These are phyloP conservation scores for Platycheirus rosarum DNA, from an alignment of 2,888 invertebrate species.

Conservation along the genomic window DNA sequence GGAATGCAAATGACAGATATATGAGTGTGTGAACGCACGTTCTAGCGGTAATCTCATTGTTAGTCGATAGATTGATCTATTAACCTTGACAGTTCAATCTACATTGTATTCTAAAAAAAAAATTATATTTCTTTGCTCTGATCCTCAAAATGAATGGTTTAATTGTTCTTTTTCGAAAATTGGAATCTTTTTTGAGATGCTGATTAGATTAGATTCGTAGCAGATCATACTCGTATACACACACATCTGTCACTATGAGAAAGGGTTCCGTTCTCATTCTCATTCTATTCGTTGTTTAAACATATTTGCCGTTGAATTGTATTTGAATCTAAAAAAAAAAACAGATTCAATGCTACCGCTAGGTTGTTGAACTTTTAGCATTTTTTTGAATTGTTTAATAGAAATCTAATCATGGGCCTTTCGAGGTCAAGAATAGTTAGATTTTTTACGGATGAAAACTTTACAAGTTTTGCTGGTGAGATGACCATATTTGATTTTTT, in stretches of 20 bases:
- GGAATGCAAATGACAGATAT: slow-evolving; percentile 38
- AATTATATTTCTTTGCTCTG: slow-evolving; percentile 1
- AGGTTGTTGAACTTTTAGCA: slow-evolving; percentile 54
- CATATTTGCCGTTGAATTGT: slow-evolving; percentile 49
- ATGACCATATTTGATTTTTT: slow-evolving; percentile 45
- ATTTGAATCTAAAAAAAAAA: slow-evolving; percentile 13
- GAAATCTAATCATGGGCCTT: slow-evolving; percentile 39
- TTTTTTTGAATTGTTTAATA: slow-evolving; percentile 27
- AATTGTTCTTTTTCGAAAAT: slow-evolving; percentile 29
- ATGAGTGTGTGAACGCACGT: slow-evolving; percentile 62
- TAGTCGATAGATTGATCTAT: slow-evolving; percentile 68
- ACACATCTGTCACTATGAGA: not conserved
- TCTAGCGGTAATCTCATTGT: slow-evolving; percentile 71
- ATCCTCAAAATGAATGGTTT: slow-evolving; percentile 27
- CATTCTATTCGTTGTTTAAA: slow-evolving; percentile 20
- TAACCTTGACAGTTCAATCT: slow-evolving; percentile 65
- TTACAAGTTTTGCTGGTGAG: slow-evolving; percentile 28
- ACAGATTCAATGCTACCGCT: slow-evolving; percentile 19
- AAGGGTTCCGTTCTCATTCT: slow-evolving; percentile 52
- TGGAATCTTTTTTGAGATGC: slow-evolving; percentile 14
- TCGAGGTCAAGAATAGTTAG: slow-evolving; percentile 22
- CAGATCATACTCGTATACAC: slow-evolving; percentile 4
- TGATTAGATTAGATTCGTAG: slow-evolving; percentile 22
- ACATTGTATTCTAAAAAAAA: not conserved
- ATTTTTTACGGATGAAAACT: slow-evolving; percentile 25